Evolutionary conservation across 2,888 invertebrate genomes (phyloP).

Genomic region (Axea sp.): DNA sequence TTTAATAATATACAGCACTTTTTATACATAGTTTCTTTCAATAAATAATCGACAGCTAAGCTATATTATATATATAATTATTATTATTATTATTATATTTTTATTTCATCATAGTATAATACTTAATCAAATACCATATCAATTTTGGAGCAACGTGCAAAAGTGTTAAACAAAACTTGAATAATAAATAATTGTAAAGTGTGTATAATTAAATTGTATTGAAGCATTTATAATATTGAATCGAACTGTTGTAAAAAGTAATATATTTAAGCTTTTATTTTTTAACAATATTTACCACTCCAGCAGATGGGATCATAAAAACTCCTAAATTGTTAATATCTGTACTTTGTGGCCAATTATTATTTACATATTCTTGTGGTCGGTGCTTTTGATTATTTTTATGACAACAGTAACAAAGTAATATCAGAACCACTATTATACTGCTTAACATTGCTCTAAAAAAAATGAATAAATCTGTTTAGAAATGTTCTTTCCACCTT

Average conservation of each 20-base stretch:
- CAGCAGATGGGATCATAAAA: slow-evolving; percentile 81
- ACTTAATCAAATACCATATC: too few species aligned
- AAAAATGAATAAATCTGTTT: slow-evolving; percentile 43
- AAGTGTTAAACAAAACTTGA: too few species aligned
- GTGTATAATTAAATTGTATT: slow-evolving; percentile 1
- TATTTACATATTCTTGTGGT: slow-evolving; percentile 77
- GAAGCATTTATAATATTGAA: too few species aligned
- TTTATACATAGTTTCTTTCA: too few species aligned
- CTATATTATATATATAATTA: too few species aligned
- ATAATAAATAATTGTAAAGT: not conserved
- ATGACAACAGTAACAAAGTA: slow-evolving; percentile 88
- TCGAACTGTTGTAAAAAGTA: too few species aligned
- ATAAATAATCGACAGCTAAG: too few species aligned
- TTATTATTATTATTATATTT: too few species aligned
- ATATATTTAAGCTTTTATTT: too few species aligned
- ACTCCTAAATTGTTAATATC: slow-evolving; percentile 81
- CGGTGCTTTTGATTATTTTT: slow-evolving; percentile 81
- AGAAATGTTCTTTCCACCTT: not conserved
- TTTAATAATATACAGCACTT: too few species aligned
- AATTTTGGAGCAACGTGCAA: too few species aligned
- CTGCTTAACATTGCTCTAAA: slow-evolving; percentile 89
- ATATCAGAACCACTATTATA: slow-evolving; percentile 87
- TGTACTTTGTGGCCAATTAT: slow-evolving; percentile 80
- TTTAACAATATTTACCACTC: slow-evolving; percentile 67
- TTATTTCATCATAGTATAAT: too few species aligned